Base-by-base conservation (phyloP, 1,140 invertebrate species). In the Drosophila kohkoa region DNA sequence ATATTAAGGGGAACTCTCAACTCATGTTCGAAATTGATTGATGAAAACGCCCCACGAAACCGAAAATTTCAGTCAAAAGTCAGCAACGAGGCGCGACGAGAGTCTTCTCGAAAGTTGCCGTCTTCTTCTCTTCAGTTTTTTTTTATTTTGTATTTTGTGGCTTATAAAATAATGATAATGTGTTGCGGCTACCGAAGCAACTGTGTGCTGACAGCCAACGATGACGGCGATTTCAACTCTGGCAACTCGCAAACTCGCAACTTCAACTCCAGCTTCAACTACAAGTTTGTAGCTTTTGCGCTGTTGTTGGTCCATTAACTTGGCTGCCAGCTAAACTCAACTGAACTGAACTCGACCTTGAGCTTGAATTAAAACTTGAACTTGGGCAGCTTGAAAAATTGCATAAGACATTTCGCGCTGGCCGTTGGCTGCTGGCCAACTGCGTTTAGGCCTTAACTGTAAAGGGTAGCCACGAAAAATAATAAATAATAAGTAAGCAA, bases 151-250 rank as follows among this genome's bases (percentile, higher is more conserved):
- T 25, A 25, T 67, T 72, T 75, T 73, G 48, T 73, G 59, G 77
- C 81, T 86, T 86, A 78, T 81, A 81, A 78, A 83, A 82, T 81
- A 83, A 83, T 78, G 70, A 81, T 89, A 68, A 89, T 89, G 85
- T 89, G 78, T 81, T 77, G 45, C 28, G 54, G 83, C 83, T 88
- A 89, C 83, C 65, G 76, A 11, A 62, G 57, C 66, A 25, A 25
- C 20, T 25, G 20, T 25, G 20, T 45, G 55, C 45, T 59, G 59
- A 77, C 57, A 68, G 54, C 52, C 30, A 35, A 69, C 28, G 49
- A 70, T 49, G 67, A 35, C 55, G 60, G 35, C 20, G 38, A 15
- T 45, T 38, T 13, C 43, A 43, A 70, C 66, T 43, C 30, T 20
- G 13, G 20, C 20, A 25, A 72, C 45, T 49, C 51, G 20, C 3